phyloP scores from a whole-genome alignment of 2,113 vertebrate species.

The Corythornis vintsioides region DNA sequence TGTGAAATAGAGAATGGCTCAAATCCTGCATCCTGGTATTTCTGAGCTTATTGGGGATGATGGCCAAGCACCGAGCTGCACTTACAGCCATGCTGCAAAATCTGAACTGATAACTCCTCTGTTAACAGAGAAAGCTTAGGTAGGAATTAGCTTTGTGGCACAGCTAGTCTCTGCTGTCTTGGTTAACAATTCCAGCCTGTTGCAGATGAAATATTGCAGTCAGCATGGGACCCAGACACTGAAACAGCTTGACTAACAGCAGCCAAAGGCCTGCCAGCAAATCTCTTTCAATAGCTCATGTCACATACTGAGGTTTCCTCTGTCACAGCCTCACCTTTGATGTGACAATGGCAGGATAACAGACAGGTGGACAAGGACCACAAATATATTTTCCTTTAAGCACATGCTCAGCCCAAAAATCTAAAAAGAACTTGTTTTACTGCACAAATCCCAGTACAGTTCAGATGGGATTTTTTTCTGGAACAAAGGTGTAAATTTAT shows the following conservation, averaged over 20 bases:
- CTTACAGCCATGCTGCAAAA: background rate
- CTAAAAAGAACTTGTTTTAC: background rate
- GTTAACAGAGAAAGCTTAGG: background rate
- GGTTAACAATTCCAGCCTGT: background rate
- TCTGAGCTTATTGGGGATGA: background rate
- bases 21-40: background rate
- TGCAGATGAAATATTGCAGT: background rate
- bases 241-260: background rate
- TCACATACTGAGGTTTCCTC: background rate
- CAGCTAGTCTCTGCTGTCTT: background rate
- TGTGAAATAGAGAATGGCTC: background rate
- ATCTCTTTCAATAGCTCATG: background rate
- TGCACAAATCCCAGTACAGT: background rate
- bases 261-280: background rate
- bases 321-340: background rate
- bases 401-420: background rate
- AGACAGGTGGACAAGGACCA: background rate
- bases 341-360: background rate
- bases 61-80: background rate
- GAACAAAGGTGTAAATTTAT: background rate
- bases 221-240: fast-evolving
- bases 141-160: background rate
- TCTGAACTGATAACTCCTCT: background rate
- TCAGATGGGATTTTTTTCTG: background rate
- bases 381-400: background rate